phyloP scores from a whole-genome alignment of 2,113 vertebrate species.

The Aspiorhynchus laticeps region DNA sequence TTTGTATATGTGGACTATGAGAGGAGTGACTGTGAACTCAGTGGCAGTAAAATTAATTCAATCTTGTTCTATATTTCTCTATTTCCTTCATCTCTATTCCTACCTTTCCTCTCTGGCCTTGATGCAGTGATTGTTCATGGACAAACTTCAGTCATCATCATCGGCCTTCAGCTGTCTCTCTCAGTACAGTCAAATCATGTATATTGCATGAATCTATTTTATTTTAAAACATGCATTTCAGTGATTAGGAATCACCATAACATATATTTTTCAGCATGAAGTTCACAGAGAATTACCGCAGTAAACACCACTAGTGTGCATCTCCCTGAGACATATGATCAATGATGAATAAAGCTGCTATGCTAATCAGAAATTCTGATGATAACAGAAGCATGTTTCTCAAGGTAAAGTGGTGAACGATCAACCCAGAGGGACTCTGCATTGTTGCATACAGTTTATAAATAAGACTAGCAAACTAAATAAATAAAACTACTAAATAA shows the following conservation, averaged over 20 bases:
- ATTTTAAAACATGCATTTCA: not conserved
- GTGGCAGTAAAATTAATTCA: not conserved
- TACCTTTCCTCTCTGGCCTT: slow-evolving; percentile 59
- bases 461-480: not conserved
- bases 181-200: not conserved
- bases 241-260: not conserved
- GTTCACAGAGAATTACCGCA: not conserved
- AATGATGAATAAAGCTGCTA: not conserved
- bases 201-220: not conserved
- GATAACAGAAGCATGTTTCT: not conserved
- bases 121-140: slow-evolving; percentile 63
- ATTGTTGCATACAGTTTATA: not conserved
- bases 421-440: not conserved
- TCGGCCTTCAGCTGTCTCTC: slow-evolving; percentile 10
- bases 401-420: too few relatives aligned
- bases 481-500: not conserved
- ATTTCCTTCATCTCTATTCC: not conserved
- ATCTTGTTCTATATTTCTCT: not conserved
- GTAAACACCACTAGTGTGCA: not conserved
- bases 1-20: not conserved
- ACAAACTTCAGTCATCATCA: slow-evolving; percentile 61
- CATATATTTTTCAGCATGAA: not conserved
- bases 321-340: not conserved
- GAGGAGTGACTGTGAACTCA: not conserved
- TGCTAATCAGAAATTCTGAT: not conserved